Evolutionary conservation across 2,113 vertebrate genomes (phyloP), one percentile per base, ranked within the genome.

Genomic region (Sylvietta virens): DNA sequence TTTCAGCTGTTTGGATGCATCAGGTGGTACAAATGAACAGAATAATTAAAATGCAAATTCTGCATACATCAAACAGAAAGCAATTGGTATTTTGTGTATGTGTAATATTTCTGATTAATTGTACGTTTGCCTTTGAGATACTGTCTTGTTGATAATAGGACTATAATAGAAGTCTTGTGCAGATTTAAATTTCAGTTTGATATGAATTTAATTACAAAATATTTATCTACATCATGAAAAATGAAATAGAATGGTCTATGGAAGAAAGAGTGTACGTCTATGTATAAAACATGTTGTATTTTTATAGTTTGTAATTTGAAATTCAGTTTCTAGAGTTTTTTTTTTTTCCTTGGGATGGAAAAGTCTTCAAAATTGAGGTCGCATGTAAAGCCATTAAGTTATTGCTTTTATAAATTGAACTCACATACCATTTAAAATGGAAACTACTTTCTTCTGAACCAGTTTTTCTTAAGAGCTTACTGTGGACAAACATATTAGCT

Each of bases 151-250:
- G 19, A 14, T 73, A 90, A 62, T 40, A 65, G 16, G 16, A 12
- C 19, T 48, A 31, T 45, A 60, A 80, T 23, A 60, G 19, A 77
- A 91, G 11, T 35, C 23, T 71, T 71, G 22, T 51, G 42, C 11
- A 58, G 22, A 62, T 90, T 79, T 87, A 71, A 24, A 30, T 90
- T 91, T 90, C 21, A 62, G 21, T 35, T 82, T 72, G 17, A 22
- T 62, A 27, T 28, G 2, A 21, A 79, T 85, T 92, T 94, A 82
- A 70, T 70, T 71, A 54, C 58, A 94, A 93, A 90, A 50, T 4
- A 40, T 79, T 37, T 70, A 7, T 83, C 18, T 82, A 10, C 5
- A 57, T 84, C 27, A 30, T 30, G 37, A 85, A 70, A 92, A 82
- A 60, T 42, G 1, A 94, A 82, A 21, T 45, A 37, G 51, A 73